Base-by-base conservation (phyloP, 2,797 vertebrate species). In the Neoniphon sammara region DNA sequence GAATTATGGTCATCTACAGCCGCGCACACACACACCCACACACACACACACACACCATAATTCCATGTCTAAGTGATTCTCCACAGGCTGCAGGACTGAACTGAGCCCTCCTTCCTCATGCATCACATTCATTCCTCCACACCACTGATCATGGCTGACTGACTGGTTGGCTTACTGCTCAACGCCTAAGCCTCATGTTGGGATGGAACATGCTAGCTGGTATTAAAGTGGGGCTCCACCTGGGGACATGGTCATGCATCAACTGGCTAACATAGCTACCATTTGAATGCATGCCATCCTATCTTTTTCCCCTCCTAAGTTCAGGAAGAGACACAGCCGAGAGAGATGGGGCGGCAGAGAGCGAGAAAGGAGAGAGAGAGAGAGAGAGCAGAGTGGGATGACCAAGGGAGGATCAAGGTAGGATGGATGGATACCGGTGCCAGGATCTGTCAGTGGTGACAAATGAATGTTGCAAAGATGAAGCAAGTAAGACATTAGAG, bases 401-500 rank as follows among this genome's bases (percentile, higher is more conserved):
- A 81, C 50, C 31, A 70, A 73, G 81, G 61, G 78, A 86, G 87
- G 83, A 87, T 86, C 87, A 89, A 89, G 86, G 80, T 80, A 83
- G 85, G 85, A 93, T 87, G 89, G 86, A 93, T 92, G 82, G 88
- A 92, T 91, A 85, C 78, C 67, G 75, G 82, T 91, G 87, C 90
- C 88, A 88, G 87, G 82, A 79, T 75, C 90, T 91, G 91, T 92
- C 93, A 92, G 78, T 18, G 18, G 79, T 93, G 92, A 93, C 90
- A 92, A 92, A 94, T 94, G 88, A 87, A 93, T 87, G 90, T 84
- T 80, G 72, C 89, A 76, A 88, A 92, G 88, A 92, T 92, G 90
- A 91, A 92, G 85, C 91, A 92, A 93, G 93, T 93, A 91, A 93
- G 92, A 93, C 89, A 89, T 94, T 93, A 92, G 88, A 90, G 87